These are phyloP conservation scores for Chloromyia formosa DNA, from an alignment of 2,888 invertebrate species.

Conservation along the genomic window DNA sequence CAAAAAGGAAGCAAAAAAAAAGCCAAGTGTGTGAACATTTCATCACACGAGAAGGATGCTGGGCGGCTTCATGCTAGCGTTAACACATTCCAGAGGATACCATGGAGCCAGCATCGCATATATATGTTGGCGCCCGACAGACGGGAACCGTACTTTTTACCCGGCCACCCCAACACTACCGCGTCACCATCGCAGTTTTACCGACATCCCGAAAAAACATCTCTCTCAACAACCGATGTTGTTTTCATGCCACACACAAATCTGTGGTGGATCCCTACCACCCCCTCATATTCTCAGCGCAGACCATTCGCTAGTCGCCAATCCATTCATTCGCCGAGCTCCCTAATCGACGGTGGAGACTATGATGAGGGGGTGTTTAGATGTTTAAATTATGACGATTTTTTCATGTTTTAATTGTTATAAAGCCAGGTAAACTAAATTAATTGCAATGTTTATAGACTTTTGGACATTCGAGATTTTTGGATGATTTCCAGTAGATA, in stretches of 20 bases:
- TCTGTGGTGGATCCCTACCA: conserved; percentile 16
- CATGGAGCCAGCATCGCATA: conserved; percentile 38
- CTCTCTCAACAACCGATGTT: conserved; percentile 15
- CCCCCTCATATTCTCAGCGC: not conserved
- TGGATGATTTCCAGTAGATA: too few relatives aligned
- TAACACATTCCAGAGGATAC: conserved; percentile 40
- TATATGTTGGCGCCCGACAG: conserved; percentile 66
- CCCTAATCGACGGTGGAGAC: too few relatives aligned
- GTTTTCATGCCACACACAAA: conserved; percentile 24
- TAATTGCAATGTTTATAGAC: too few relatives aligned
- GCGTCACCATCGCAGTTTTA: conserved; percentile 19
- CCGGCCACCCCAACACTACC: conserved; percentile 12
- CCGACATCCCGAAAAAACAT: conserved; percentile 40
- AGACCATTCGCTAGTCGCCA: too few relatives aligned
- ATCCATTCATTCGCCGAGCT: too few relatives aligned
- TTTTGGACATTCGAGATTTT: too few relatives aligned
- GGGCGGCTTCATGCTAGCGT: conserved; percentile 4
- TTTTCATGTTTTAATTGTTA: too few relatives aligned
- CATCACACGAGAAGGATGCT: conserved; percentile 26
- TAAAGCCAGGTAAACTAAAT: too few relatives aligned
- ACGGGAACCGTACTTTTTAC: conserved; percentile 65
- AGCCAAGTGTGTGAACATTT: conserved; percentile 27
- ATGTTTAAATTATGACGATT: too few relatives aligned
- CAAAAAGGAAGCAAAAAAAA: conserved; percentile 10
- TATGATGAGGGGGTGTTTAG: too few relatives aligned